These are phyloP conservation scores for Pangasius djambal DNA, from an alignment of 2,797 vertebrate genomes.

Conservation along the genomic window DNA sequence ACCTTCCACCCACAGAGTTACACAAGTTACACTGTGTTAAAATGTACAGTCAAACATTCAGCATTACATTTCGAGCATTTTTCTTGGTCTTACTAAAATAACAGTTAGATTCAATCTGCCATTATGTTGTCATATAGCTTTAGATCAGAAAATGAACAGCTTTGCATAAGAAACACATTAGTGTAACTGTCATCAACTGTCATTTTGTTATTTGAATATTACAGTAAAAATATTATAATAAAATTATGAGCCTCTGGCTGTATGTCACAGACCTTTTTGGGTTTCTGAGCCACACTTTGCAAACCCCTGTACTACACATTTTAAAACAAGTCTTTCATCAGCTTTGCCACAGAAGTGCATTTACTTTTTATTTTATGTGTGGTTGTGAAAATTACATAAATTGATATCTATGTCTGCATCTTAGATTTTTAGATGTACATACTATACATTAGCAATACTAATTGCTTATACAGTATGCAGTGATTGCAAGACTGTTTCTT, in stretches of 20 bases:
- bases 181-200: not conserved
- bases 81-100: not conserved
- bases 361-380: no score
- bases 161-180: not conserved
- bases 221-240: not conserved
- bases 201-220: not conserved
- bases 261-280: not conserved
- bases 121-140: not conserved
- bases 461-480: not conserved
- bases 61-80: not conserved
- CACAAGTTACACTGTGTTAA: not conserved
- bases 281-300: not conserved
- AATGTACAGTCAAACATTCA: not conserved
- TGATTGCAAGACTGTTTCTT: not conserved
- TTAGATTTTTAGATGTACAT: not conserved
- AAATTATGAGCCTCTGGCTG: not conserved
- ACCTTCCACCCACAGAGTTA: not conserved
- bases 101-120: not conserved
- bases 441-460: not conserved
- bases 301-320: not conserved
- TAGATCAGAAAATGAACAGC: not conserved
- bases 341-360: not conserved
- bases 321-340: not conserved
- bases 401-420: not conserved
- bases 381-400: not conserved